Conservation (phyloP, 2,797 vertebrate genomes). For the Channallabes apus region DNA sequence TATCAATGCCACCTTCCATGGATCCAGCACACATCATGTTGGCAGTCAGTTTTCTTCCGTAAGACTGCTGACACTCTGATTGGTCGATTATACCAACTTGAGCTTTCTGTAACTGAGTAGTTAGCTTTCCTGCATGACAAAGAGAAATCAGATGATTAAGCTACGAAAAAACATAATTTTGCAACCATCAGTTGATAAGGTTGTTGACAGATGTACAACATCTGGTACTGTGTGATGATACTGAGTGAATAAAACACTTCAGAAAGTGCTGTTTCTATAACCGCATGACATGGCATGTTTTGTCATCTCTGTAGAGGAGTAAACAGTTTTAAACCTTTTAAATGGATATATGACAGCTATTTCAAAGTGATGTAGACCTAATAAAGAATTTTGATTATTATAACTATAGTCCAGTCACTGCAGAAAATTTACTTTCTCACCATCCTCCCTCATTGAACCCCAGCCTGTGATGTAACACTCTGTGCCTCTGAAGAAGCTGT, state of each 20-base stretch:
- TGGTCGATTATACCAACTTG: conserved; percentile 83
- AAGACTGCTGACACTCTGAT: conserved; percentile 82
- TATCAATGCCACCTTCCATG: conserved; percentile 85
- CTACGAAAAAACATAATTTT: neutral
- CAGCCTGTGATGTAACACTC: conserved; percentile 92
- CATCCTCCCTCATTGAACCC: conserved; percentile 91
- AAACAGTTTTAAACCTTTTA: neutral
- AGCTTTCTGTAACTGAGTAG: conserved; percentile 87
- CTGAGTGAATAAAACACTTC: neutral
- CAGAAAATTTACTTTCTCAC: conserved; percentile 65
- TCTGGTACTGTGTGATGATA: neutral
- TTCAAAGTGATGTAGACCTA: neutral
- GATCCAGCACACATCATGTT: conserved; percentile 91
- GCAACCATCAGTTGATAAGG: neutral
- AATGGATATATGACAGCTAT: neutral
- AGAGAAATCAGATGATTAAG: neutral
- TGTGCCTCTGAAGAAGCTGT: conserved; percentile 73
- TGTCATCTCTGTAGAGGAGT: too few relatives aligned
- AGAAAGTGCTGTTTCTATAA: neutral
- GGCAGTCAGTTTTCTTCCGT: conserved; percentile 80
- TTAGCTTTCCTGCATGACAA: conserved; percentile 67
- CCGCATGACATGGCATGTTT: neutral
- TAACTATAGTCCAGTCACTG: neutral
- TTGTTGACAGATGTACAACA: neutral
- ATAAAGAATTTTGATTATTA: neutral